These are phyloP conservation scores for Psittacula derbiana DNA, from an alignment of 2,797 vertebrate genomes.

Conservation along the genomic window DNA sequence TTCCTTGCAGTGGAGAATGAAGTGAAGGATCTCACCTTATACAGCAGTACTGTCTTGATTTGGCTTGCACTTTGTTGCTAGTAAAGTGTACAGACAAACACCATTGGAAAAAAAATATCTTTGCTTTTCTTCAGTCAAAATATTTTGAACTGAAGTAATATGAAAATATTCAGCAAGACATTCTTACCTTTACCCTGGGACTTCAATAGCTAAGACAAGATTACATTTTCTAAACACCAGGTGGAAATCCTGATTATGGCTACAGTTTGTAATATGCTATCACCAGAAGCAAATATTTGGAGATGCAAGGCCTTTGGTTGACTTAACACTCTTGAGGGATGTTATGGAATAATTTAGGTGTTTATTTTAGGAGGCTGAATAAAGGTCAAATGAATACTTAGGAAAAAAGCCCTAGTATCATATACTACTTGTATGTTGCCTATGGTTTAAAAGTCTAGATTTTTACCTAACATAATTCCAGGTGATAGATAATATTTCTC, in stretches of 20 bases:
- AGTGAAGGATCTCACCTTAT: not conserved
- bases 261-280: not conserved
- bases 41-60: not conserved
- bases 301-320: not conserved
- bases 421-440: not conserved
- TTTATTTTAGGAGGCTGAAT: not conserved
- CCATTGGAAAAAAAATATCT: not conserved
- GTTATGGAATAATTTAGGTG: not conserved
- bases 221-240: constrained; percentile 2
- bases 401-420: not conserved
- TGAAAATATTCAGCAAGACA: not conserved
- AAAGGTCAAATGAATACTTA: constrained; percentile 37
- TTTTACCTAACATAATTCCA: not conserved
- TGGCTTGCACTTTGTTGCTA: not conserved
- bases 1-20: not conserved
- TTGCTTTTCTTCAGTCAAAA: not conserved
- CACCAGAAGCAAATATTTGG: constrained; percentile 34
- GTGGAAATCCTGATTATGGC: constrained; percentile 1
- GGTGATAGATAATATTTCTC: not conserved
- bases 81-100: not conserved
- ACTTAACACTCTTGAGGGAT: not conserved
- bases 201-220: not conserved
- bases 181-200: not conserved
- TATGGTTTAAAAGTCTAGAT: not conserved
- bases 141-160: not conserved